Percentiles rank a stretch among this genome's conserved stretches.
Evolutionary conservation across 2,888 invertebrate genomes (phyloP).

Genomic region (Listrodromus nycthemerus): DNA sequence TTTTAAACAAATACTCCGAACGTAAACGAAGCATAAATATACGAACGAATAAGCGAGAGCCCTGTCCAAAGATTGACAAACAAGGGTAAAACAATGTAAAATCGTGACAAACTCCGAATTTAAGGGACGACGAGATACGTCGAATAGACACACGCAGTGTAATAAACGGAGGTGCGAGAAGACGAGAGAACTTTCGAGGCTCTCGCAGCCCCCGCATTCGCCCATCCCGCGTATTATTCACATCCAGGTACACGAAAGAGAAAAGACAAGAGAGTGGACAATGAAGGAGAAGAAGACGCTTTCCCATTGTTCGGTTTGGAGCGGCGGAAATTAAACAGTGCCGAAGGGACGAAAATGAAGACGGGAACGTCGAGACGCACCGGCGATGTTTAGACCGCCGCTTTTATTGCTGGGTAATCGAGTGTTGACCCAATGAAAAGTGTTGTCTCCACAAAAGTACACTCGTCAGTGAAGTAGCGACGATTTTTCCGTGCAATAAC

Average conservation of each 20-base stretch:
- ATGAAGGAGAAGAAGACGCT: not conserved
- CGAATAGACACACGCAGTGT: not conserved
- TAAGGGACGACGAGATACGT: conserved; percentile 3
- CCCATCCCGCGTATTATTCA: not conserved
- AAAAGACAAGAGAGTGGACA: conserved; percentile 17
- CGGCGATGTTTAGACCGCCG: not conserved
- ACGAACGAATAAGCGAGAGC: not conserved
- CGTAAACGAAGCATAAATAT: not conserved
- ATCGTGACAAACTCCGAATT: not conserved
- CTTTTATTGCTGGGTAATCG: conserved; percentile 46
- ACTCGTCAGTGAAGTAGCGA: not conserved
- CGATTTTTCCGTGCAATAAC: not conserved
- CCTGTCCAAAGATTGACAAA: not conserved
- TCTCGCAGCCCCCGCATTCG: not conserved
- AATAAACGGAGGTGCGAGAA: conserved; percentile 14
- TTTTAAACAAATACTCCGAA: not conserved
- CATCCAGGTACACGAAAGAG: not conserved
- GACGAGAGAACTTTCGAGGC: not conserved
- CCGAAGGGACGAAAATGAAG: not conserved
- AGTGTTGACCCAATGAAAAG: conserved; percentile 27
- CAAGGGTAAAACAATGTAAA: not conserved
- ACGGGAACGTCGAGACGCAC: not conserved
- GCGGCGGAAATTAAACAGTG: conserved; percentile 22
- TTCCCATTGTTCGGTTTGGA: not conserved
- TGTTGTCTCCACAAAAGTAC: not conserved